These are phyloP conservation scores for Drosophila erecta DNA, from an alignment of 1,140 invertebrate genomes.

Conservation along the genomic window DNA sequence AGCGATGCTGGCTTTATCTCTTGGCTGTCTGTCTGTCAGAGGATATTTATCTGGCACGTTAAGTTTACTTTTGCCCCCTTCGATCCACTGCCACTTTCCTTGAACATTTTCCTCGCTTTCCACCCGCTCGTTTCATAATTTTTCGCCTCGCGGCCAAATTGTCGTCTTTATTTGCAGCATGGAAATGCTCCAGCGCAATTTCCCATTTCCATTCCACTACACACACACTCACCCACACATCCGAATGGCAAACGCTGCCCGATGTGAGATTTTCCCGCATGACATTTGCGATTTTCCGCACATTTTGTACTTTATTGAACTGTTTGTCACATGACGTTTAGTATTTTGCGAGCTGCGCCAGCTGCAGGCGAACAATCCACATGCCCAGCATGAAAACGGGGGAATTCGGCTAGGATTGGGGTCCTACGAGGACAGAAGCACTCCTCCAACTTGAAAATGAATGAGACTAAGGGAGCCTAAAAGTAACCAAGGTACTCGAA, in stretches of 20 bases:
- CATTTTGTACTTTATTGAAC: slow-evolving; percentile 83
- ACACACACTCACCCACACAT: slow-evolving; percentile 1
- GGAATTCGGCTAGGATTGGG: background rate
- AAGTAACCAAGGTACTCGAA: too few relatives aligned
- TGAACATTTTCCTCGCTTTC: slow-evolving; percentile 21
- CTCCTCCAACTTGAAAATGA: background rate
- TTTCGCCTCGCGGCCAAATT: slow-evolving; percentile 80
- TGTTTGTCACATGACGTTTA: slow-evolving; percentile 77
- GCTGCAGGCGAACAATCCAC: slow-evolving; percentile 17
- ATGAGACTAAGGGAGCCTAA: too few relatives aligned
- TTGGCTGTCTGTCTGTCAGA: slow-evolving; percentile 43
- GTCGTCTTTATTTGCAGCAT: slow-evolving; percentile 82
- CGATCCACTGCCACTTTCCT: slow-evolving; percentile 19
- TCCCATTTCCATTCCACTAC: slow-evolving; percentile 65
- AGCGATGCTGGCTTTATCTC: slow-evolving; percentile 51
- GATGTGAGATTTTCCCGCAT: slow-evolving; percentile 68
- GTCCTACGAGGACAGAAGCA: background rate
- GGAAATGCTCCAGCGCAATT: slow-evolving; percentile 72
- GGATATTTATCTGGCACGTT: slow-evolving; percentile 81
- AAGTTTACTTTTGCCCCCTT: slow-evolving; percentile 66
- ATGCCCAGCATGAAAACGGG: background rate
- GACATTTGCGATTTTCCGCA: slow-evolving; percentile 83
- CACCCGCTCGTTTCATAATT: slow-evolving; percentile 66
- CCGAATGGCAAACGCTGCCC: slow-evolving; percentile 67
- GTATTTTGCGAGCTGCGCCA: slow-evolving; percentile 52